Evolutionary conservation across 2,888 invertebrate genomes (phyloP), one percentile per base, ranked within the genome.

Genomic region (Chloromyia formosa): DNA sequence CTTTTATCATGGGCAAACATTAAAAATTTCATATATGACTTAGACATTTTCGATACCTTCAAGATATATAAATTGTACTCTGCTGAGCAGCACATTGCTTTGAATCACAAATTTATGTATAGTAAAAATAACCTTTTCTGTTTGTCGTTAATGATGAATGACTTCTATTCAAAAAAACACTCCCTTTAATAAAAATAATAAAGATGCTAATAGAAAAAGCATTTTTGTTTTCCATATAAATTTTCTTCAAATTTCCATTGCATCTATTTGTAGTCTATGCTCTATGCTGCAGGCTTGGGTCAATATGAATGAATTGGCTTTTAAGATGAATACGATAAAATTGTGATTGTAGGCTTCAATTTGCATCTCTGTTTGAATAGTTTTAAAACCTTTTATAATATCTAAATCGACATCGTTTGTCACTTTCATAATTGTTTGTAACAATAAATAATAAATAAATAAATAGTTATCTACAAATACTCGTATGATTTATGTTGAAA

Each of bases 151-250:
- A 14, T 16, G 56, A 54, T 69, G 35, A 56, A 69, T 69, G 54
- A 18, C 69, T 56, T 54, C 54, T 64, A 42, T 64, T 64, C n/a
- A 42, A 18, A 23, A 16, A 45, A 53, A 27, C 53, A 53, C 53
- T 53, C 69, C 69, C 54, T 54, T 56, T 53, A 69, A 69, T 56
- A 35, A 56, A 16, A 54, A 69, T 69, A 68, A 68, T 23, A 22
- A 49, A 1, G 4, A n/a, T 42, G 7, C 42, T 12, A 42, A 42
- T 42, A 42, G 42, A 42, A n/a, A n/a, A n/a, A n/a, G n/a, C n/a
- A n/a, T n/a, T n/a, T n/a, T n/a, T 42, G 42, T 12, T 5, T 42
- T 9, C 42, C 5, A 42, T 42, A 42, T 42, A 12, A n/a, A n/a
- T n/a, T n/a, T n/a, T 20, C 35, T 22, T 69, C 69, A 16, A 27